Conservation (phyloP, 2,797 vertebrate species). For the Alcedo quadribrachys region DNA sequence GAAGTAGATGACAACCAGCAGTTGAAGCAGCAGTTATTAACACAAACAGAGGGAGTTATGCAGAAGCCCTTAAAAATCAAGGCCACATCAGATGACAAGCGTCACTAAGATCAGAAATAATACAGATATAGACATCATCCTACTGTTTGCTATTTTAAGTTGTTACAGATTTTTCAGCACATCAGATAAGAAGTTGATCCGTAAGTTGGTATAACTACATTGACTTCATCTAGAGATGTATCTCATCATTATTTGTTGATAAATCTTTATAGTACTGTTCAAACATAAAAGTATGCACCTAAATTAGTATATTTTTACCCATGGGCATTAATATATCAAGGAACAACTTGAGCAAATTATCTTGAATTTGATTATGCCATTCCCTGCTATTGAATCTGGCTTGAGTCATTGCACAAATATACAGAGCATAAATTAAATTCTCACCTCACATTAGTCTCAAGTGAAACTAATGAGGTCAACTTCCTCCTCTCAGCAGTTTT, state of each 20-base stretch:
- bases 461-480: neutral
- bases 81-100: neutral
- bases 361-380: neutral
- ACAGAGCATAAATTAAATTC: slow-evolving; percentile 10
- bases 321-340: neutral
- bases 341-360: neutral
- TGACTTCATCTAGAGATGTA: neutral
- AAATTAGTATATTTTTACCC: neutral
- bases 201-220: neutral
- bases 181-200: neutral
- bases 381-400: neutral
- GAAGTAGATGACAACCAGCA: neutral
- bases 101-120: neutral
- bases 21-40: neutral
- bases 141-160: neutral
- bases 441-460: neutral
- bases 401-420: neutral
- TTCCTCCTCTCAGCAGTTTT: neutral
- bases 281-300: neutral
- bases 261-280: neutral
- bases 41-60: neutral
- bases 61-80: neutral
- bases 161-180: neutral
- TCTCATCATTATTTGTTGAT: neutral
- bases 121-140: neutral